Evolutionary conservation across 2,888 invertebrate species (phyloP), one percentile per base, ranked within the genome.

Genomic region (Rhagonycha fulva): DNA sequence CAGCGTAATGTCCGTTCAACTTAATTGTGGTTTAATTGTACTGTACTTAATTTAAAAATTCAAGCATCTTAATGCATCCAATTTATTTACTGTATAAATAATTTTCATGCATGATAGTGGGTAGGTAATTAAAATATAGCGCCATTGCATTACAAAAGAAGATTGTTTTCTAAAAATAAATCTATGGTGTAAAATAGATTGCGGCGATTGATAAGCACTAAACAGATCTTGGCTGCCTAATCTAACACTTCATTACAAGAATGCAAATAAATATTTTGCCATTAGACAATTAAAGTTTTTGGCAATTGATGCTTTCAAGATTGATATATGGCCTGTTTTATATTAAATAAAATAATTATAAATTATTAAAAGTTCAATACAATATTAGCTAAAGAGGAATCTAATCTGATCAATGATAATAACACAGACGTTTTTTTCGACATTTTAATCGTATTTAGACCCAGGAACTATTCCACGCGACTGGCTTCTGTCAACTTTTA

Each of bases 191-290:
- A 28, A 60, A 73, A 73, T 73, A 62, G 30, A 68, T 62, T 62
- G 1, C 62, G 32, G n/a, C n/a, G 69, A 23, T 28, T 68, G 30
- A 68, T 68, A 68, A 68, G 30, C 28, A 68, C 32, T 32, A 14
- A 68, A 47, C 32, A 28, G 14, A 26, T 72, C 72, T 72, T 72
- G 72, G 72, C 72, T 67, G n/a, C 60, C 19, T 2, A 68, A 72
- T 67, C 67, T 14, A 72, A 66, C 32, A 72, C 66, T 72, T 23
- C 68, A 11, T 60, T 66, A 72, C 28, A 68, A 60, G 72, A 72
- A 72, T 72, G 72, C 67, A 67, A 60, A 14, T 14, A 67, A 60
- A 14, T 14, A 60, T 26, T 26, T 60, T 24, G 19, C 66, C 67
- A 23, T 28, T 67, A 68, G 12, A 47, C 60, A 67, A 66, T 71